Base-by-base conservation (phyloP, 2,888 invertebrate species). In the Pemphredon lugubris region DNA sequence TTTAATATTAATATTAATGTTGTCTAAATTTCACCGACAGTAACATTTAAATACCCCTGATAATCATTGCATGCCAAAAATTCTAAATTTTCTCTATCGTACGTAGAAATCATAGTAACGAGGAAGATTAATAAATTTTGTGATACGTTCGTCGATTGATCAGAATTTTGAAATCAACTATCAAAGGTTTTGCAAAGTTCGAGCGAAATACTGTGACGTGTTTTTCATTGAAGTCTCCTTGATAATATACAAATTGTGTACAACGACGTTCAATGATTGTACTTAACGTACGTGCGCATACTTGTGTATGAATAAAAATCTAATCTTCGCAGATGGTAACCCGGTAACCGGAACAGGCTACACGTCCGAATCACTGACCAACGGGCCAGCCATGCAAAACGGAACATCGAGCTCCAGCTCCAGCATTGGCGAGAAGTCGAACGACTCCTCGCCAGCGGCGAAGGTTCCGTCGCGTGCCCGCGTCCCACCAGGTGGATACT, bases 401-500 rank as follows among this genome's bases (percentile, higher is more conserved):
- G 92, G 92, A 86, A 92, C 91, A 88, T 91, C 92, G 89, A 83
- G 84, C 39, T 79, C 84, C 44, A 86, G 83, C 70, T 82, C 84
- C 68, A 85, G 84, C 77, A 83, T 85, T 30, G 86, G 86, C 68
- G 87, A 88, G 57, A 88, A 88, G 54, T 88, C 89, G 44, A 84
- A 76, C 66, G 86, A 87, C 59, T 85, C 87, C 61, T 87, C 89
- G 40, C 84, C 87, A 5, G 79, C 63, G 21, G 81, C 77, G 30
- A 78, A 79, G 71, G 37, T 69, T 61, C 59, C 70, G 59, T 48
- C 57, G 77, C 92, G 92, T 85, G 91, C 90, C 86, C 93, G 93
- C 88, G 93, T 94, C 77, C 94, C 94, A 53, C 94, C 94, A 54
- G 94, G 94, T 82, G 94, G 94, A 51, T 93, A 90, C 88, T 93